Evolutionary conservation across 1,140 invertebrate genomes (phyloP).

Genomic region (Lordiphosa collinella): DNA sequence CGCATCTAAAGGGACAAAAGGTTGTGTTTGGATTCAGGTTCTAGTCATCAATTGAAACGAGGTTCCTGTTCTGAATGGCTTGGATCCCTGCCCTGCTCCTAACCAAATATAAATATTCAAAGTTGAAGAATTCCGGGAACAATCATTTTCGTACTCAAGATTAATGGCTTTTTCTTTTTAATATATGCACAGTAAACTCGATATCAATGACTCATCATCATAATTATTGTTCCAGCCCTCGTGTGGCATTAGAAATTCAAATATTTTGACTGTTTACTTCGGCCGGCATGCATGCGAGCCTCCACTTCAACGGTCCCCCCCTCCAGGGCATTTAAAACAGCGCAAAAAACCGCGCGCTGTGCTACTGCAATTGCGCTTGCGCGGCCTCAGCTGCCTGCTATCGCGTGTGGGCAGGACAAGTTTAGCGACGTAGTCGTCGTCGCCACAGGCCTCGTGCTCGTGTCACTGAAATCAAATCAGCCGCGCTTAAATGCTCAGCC

Average conservation of each 20-base stretch:
- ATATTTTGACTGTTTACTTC: conserved; percentile 60
- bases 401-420: conserved; percentile 51
- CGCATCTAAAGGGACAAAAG: too few species aligned
- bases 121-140: background rate
- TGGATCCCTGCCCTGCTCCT: too few species aligned
- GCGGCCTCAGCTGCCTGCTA: conserved; percentile 13
- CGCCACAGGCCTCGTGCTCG: conserved; percentile 68
- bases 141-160: too few species aligned
- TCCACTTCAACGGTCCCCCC: conserved; percentile 25
- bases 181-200: background rate
- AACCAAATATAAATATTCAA: too few species aligned
- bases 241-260: conserved; percentile 69
- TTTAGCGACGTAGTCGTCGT: conserved; percentile 39
- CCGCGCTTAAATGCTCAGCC: conserved; percentile 72
- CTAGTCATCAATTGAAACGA: too few species aligned
- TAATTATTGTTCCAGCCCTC: conserved; percentile 47
- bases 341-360: conserved; percentile 35
- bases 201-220: conserved; percentile 11
- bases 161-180: too few species aligned
- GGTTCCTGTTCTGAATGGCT: too few species aligned
- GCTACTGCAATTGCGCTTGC: conserved; percentile 40
- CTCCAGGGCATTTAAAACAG: conserved; percentile 54
- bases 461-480: conserved; percentile 76
- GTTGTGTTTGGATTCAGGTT: too few species aligned
- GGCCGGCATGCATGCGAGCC: conserved; percentile 36